Evolutionary conservation across 2,113 vertebrate genomes (phyloP).

Genomic region (Muntiacus reevesi): DNA sequence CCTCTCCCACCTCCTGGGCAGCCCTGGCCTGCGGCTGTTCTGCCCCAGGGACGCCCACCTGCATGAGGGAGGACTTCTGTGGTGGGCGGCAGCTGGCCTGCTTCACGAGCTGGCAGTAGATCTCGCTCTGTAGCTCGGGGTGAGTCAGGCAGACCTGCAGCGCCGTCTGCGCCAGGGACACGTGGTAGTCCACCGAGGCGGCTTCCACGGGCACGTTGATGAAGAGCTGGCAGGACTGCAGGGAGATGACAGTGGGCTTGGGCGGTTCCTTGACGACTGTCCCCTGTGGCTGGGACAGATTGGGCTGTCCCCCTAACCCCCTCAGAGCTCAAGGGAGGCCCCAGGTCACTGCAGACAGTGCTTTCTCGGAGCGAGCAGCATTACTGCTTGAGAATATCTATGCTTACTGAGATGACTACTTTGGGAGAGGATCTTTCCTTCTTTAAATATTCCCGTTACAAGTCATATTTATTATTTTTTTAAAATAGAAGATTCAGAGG

Average conservation of each 20-base stretch:
- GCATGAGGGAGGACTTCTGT: constrained; percentile 85
- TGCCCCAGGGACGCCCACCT: constrained; percentile 82
- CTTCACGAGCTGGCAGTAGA: constrained; percentile 97
- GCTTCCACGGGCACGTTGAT: constrained; percentile 97
- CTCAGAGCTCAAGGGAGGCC: background rate
- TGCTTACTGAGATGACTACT: background rate
- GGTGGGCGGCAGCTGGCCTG: constrained; percentile 92
- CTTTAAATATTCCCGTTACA: background rate
- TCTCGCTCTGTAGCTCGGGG: constrained; percentile 96
- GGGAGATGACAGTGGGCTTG: background rate
- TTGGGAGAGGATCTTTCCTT: background rate
- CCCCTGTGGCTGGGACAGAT: background rate
- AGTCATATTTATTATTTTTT: background rate
- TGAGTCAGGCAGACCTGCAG: constrained; percentile 96
- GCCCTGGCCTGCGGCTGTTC: background rate
- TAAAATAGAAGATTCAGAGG: background rate
- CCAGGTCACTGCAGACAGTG: background rate
- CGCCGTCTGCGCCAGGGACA: constrained; percentile 96
- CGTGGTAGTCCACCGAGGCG: constrained; percentile 98
- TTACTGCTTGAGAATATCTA: background rate
- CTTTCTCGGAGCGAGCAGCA: background rate
- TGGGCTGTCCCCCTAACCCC: background rate
- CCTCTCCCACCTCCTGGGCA: background rate
- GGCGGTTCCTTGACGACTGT: background rate
- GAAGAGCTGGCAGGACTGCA: constrained; percentile 96